A percentile compares a stretch with the other conserved stretches of the same genome.
Conservation (phyloP, 1,140 invertebrate genomes). For the Drosophila miranda region DNA sequence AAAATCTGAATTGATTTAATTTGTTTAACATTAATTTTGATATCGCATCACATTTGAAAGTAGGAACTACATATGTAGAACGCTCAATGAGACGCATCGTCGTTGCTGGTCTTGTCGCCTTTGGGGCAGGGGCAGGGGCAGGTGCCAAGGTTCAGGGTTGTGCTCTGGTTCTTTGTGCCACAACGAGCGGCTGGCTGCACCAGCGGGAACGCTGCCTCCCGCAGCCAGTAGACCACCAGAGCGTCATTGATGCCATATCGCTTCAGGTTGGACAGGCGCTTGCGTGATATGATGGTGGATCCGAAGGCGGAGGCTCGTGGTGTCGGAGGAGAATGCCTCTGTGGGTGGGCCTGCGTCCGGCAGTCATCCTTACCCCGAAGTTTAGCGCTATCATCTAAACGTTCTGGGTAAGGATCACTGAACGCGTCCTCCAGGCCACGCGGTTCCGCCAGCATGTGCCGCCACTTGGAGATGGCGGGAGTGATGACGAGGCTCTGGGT, state of each 20-base stretch:
- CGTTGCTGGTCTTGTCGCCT: too few species aligned
- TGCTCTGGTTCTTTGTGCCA: not conserved
- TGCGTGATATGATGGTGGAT: not conserved
- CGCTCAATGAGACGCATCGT: too few species aligned
- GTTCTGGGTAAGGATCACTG: not conserved
- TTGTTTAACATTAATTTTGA: too few species aligned
- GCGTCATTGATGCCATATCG: constrained; percentile 5
- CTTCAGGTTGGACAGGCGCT: not conserved
- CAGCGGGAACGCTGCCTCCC: not conserved
- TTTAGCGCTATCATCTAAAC: not conserved
- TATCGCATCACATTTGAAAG: too few species aligned
- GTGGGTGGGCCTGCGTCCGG: too few species aligned
- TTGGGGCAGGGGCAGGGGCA: too few species aligned
- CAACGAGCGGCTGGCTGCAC: not conserved
- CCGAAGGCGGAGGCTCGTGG: not conserved
- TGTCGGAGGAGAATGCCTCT: too few species aligned
- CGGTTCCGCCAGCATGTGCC: not conserved
- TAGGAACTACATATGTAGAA: too few species aligned
- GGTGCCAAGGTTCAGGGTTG: too few species aligned
- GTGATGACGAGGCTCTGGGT: constrained; percentile 2
- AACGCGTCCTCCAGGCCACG: constrained; percentile 10
- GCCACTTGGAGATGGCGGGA: not conserved
- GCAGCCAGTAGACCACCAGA: too few species aligned
- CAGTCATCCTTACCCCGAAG: too few species aligned
- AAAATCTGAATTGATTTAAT: too few species aligned